Conservation (phyloP, 23 tunicate genomes). For the Halocynthia aurantium region DNA sequence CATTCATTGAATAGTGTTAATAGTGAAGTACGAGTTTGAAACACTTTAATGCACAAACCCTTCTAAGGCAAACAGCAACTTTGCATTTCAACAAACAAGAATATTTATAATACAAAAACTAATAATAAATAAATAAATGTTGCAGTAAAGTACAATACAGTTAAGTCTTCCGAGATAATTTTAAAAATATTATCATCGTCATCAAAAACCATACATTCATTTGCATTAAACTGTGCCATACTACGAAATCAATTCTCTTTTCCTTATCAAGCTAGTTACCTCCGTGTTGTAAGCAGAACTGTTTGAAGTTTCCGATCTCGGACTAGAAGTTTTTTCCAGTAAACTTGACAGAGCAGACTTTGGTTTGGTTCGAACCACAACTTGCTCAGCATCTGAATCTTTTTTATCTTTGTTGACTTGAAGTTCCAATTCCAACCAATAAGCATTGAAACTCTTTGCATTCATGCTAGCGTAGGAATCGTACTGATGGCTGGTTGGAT, state of each 20-base stretch:
- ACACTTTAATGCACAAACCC: not conserved
- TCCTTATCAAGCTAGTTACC: too few relatives aligned
- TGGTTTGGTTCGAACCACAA: not conserved
- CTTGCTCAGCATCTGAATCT: not conserved
- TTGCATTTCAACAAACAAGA: too few relatives aligned
- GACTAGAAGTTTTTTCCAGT: not conserved
- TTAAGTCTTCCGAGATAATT: too few relatives aligned
- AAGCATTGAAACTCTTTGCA: not conserved
- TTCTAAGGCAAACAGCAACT: not conserved
- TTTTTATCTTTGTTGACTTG: not conserved
- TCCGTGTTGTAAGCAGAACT: too few relatives aligned
- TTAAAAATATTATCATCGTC: not conserved
- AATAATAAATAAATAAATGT: too few relatives aligned
- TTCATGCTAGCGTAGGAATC: not conserved
- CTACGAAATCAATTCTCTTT: too few relatives aligned
- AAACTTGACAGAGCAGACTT: slow-evolving; percentile 12
- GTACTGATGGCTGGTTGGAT: slow-evolving; percentile 71
- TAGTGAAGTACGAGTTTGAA: not conserved
- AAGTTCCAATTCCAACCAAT: slow-evolving; percentile 21
- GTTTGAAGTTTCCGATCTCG: too few relatives aligned
- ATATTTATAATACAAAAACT: too few relatives aligned
- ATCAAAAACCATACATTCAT: not conserved
- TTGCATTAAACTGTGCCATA: not conserved
- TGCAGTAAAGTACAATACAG: too few relatives aligned
- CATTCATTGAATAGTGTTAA: not conserved